Conservation (phyloP, 2,113 vertebrate genomes). For the Sigmodon hispidus region DNA sequence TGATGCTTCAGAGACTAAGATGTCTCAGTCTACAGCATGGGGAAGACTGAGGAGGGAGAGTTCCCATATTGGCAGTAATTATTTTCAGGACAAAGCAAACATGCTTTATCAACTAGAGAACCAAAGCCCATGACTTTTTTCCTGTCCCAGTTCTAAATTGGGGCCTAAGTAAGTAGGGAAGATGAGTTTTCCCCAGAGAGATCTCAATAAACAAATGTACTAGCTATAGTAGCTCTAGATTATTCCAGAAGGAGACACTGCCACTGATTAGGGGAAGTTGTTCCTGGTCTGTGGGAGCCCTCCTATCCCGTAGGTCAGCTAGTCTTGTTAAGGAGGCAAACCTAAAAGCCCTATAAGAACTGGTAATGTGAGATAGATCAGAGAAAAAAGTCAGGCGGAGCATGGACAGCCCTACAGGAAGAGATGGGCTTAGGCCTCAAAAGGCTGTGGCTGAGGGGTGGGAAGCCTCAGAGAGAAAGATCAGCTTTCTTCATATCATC, state of each 20-base stretch:
- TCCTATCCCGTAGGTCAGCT: too few species aligned
- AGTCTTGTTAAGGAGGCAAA: neutral
- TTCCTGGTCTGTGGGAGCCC: neutral
- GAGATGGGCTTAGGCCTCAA: neutral
- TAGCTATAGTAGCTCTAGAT: neutral
- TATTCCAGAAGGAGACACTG: neutral
- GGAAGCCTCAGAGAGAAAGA: neutral
- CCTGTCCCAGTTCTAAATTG: neutral
- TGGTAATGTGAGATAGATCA: neutral
- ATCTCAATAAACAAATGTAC: neutral
- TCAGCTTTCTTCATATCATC: neutral
- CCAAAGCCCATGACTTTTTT: neutral
- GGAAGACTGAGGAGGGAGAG: neutral
- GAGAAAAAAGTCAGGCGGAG: neutral
- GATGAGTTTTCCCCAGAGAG: neutral
- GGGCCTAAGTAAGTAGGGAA: too few species aligned
- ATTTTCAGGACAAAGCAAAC: neutral
- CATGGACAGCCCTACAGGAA: neutral
- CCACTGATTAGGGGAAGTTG: neutral
- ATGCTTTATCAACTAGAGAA: neutral
- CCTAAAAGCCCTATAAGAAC: neutral
- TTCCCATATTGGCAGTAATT: neutral
- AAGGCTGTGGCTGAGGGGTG: neutral
- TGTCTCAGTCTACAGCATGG: neutral
- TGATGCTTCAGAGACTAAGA: constrained; percentile 46